Percentiles rank a stretch among this genome's conserved stretches.
Conservation (phyloP, 1,140 invertebrate genomes). For the Drosophila quadrilineata region DNA sequence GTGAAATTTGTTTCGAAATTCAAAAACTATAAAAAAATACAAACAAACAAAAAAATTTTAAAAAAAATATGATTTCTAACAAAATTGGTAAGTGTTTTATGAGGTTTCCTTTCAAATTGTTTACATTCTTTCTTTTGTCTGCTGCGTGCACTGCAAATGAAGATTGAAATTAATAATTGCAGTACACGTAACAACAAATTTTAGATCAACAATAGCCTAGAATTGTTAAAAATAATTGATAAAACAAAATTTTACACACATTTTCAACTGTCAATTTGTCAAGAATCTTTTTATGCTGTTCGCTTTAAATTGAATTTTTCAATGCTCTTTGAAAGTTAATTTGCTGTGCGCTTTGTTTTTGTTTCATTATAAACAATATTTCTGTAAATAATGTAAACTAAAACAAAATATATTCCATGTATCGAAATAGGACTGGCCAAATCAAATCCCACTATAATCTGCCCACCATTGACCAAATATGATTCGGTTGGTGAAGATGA, state of each 20-base stretch:
- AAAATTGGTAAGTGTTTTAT: conserved; percentile 71
- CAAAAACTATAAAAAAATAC: conserved; percentile 34
- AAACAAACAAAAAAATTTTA: conserved; percentile 14
- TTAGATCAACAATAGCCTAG: conserved; percentile 3
- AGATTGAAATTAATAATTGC: too few species aligned
- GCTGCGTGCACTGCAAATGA: conserved; percentile 28
- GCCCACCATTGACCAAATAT: conserved; percentile 82
- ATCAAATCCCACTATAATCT: conserved; percentile 80
- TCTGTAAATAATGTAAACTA: not conserved
- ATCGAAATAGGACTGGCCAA: conserved; percentile 82
- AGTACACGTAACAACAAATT: too few species aligned
- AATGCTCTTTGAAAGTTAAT: conserved; percentile 31
- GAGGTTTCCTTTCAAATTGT: conserved; percentile 48
- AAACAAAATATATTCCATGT: not conserved
- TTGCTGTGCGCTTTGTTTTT: conserved; percentile 41
- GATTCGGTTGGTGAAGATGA: conserved; percentile 90
- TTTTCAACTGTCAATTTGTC: conserved; percentile 27
- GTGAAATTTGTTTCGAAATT: conserved; percentile 63
- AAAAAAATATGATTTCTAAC: conserved; percentile 56
- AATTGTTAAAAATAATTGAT: not conserved
- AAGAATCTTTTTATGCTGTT: conserved; percentile 12
- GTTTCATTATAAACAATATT: not conserved
- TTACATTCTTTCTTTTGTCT: conserved; percentile 24
- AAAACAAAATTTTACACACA: conserved; percentile 22
- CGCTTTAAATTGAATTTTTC: conserved; percentile 8